phyloP scores from a whole-genome alignment of 2,888 invertebrate genomes.

The Lasioglossum villosulum region DNA sequence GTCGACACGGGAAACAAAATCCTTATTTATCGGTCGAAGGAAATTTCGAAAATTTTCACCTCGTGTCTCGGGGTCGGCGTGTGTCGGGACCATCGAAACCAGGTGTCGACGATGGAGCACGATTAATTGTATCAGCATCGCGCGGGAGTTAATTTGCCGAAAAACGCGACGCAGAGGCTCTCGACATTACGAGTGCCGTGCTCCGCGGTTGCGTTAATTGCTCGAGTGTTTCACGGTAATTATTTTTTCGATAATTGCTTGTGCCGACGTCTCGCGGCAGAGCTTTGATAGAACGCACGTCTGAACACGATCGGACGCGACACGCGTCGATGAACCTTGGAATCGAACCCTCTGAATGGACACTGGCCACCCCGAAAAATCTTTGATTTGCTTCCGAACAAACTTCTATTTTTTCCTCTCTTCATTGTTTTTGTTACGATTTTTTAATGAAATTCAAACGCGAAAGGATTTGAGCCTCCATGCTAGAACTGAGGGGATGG shows the following conservation, averaged over 20 bases:
- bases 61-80: neutral
- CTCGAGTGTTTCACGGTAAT: conserved; percentile 10
- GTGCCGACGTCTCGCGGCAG: neutral
- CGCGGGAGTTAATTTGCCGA: conserved; percentile 11
- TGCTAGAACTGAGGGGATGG: neutral
- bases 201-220: conserved; percentile 6
- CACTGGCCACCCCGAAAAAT: neutral
- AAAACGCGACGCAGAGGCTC: conserved; percentile 2
- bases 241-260: conserved; percentile 7
- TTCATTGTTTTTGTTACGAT: neutral
- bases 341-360: neutral
- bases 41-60: neutral
- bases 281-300: neutral
- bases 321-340: neutral
- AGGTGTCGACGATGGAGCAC: conserved; percentile 9
- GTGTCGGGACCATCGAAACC: neutral
- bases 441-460: neutral
- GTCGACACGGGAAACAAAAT: neutral
- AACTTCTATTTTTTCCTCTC: neutral
- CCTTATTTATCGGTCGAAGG: neutral
- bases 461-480: neutral
- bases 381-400: neutral
- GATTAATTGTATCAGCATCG: conserved; percentile 14
- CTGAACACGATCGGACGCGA: neutral
- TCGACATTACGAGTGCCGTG: conserved; percentile 12